Percentiles rank a stretch among this genome's conserved stretches.
Conservation (phyloP, 2,113 vertebrate genomes). For the Sander vitreus region DNA sequence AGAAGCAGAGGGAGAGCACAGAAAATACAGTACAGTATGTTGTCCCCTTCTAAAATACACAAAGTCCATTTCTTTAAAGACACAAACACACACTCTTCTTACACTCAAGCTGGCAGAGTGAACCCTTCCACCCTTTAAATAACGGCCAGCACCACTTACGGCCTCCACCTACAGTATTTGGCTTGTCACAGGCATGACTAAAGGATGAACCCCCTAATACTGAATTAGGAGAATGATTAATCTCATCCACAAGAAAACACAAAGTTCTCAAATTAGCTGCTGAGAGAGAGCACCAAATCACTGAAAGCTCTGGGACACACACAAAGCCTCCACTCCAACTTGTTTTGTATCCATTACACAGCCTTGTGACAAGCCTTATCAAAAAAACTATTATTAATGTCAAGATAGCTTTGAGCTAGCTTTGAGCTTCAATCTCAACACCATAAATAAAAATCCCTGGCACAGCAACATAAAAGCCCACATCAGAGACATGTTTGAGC, state of each 20-base stretch:
- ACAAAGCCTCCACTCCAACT: slow-evolving; percentile 54
- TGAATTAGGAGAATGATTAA: slow-evolving; percentile 55
- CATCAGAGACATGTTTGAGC: slow-evolving; percentile 39
- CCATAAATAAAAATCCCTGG: slow-evolving; percentile 53
- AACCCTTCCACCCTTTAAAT: slow-evolving; percentile 18
- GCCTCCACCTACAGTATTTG: slow-evolving; percentile 27
- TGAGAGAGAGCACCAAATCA: slow-evolving; percentile 23
- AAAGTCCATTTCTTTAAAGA: slow-evolving; percentile 19
- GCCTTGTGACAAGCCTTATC: slow-evolving; percentile 63
- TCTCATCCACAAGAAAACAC: slow-evolving; percentile 19
- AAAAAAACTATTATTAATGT: slow-evolving; percentile 71
- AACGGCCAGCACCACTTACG: background rate
- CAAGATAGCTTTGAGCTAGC: slow-evolving; percentile 38
- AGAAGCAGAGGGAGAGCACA: slow-evolving; percentile 1
- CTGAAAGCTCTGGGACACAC: slow-evolving; percentile 55
- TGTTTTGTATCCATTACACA: slow-evolving; percentile 60
- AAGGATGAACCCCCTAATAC: slow-evolving; percentile 35
- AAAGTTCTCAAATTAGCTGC: slow-evolving; percentile 45
- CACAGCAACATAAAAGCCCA: slow-evolving; percentile 32
- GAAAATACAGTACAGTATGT: slow-evolving; percentile 6
- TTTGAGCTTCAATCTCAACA: slow-evolving; percentile 47
- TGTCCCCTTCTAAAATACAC: slow-evolving; percentile 8
- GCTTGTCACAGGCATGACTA: slow-evolving; percentile 50
- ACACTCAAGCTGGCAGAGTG: background rate
- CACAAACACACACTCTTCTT: background rate